These are phyloP conservation scores for Epizoanthus illoricatus DNA, from an alignment of 92 coral and sea anemone genomes.

Conservation along the genomic window DNA sequence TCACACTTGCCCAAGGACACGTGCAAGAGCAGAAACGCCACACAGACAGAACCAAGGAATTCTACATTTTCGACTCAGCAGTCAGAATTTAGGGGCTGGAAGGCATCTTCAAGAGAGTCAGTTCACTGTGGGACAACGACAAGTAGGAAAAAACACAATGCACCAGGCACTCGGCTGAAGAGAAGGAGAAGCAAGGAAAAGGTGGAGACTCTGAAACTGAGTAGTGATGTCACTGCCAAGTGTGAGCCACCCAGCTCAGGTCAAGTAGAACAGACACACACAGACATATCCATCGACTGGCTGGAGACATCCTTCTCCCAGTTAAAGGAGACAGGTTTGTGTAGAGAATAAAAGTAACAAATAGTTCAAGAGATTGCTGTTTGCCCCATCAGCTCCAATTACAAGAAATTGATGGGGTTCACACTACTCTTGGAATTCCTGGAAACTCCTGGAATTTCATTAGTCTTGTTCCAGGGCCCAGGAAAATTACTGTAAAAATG, in stretches of 20 bases:
- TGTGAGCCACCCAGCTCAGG: background rate
- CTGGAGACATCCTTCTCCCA: background rate
- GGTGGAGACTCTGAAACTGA: background rate
- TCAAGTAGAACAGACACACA: background rate
- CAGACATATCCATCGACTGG: background rate
- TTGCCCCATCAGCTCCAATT: too few species aligned
- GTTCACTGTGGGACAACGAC: background rate
- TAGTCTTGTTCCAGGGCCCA: too few species aligned
- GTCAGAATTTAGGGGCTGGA: constrained; percentile 19
- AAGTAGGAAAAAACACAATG: background rate
- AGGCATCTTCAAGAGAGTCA: background rate
- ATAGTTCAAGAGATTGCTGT: too few species aligned
- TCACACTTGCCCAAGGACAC: constrained; percentile 8
- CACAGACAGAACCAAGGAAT: background rate
- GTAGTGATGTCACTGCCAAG: background rate
- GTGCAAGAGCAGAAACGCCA: background rate
- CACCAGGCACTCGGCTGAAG: constrained; percentile 11
- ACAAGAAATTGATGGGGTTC: too few species aligned
- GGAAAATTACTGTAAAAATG: too few species aligned
- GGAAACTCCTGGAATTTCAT: too few species aligned
- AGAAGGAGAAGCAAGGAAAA: constrained; percentile 20
- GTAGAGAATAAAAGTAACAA: too few species aligned
- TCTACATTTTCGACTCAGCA: constrained; percentile 1
- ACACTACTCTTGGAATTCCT: too few species aligned
- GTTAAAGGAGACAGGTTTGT: constrained; percentile 14